Evolutionary conservation across 2,888 invertebrate genomes (phyloP), one percentile per base, ranked within the genome.

Genomic region (Eupithecia subumbrata): DNA sequence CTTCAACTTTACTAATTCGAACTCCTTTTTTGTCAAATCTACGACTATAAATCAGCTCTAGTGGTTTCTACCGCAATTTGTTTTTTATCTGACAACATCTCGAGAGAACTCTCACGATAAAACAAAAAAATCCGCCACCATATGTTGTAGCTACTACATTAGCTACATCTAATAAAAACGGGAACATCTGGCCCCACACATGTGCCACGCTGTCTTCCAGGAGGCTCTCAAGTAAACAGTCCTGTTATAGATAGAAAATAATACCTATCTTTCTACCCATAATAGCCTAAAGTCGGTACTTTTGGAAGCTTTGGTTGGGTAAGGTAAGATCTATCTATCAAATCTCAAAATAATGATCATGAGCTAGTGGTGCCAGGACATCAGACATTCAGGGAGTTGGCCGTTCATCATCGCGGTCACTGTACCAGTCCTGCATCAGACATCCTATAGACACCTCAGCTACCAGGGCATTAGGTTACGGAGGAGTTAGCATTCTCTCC

Each of bases 401-500:
- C 5, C 40, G n/a, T 66, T 22, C 43, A 11, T 11, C 43, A 68
- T 67, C 43, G 37, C 22, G 40, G 22, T 22, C 43, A 68, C 40
- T 56, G 40, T 67, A 40, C 68, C 68, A 68, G 68, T 25, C 14
- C 68, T 43, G 22, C 68, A 43, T 68, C 68, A 45, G 56, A 37
- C 37, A 37, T 34, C 66, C 40, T n/a, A n/a, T 9, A 64, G 64
- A 68, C 22, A 37, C 78, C 80, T 73, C 76, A 77, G 74, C 76
- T 80, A 80, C 82, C 84, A 83, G 84, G 86, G 82, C 85, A 88
- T 83, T 85, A 85, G 87, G 88, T 86, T 84, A 86, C 81, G 72
- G 76, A 80, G 80, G 81, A 81, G 81, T 83, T 83, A 80, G 76
- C 79, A 85, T 84, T 80, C 80, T 67, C 76, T 14, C 40, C 67